A percentile compares a stretch with the other conserved stretches of the same genome.
These are phyloP conservation scores for Tapirus terrestris DNA, from an alignment of 2,113 vertebrate species.

Conservation along the genomic window DNA sequence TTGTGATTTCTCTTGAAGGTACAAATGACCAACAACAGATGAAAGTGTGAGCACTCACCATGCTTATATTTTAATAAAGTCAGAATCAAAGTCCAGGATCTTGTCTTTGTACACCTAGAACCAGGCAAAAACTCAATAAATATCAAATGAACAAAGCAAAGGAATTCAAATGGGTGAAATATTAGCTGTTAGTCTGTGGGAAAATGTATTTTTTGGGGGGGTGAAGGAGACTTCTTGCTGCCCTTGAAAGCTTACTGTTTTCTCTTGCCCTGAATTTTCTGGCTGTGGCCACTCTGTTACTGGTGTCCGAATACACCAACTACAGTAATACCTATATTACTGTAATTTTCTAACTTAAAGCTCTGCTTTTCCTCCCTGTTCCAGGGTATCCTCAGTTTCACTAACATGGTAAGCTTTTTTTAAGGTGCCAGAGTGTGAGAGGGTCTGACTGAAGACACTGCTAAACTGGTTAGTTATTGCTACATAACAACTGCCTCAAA, in stretches of 20 bases:
- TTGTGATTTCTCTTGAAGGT: background rate
- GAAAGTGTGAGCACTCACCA: background rate
- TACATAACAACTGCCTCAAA: background rate
- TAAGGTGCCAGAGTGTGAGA: background rate
- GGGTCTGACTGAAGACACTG: background rate
- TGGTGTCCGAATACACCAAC: background rate
- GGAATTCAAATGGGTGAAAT: background rate
- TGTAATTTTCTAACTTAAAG: background rate
- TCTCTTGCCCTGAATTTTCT: background rate
- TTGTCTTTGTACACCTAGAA: background rate
- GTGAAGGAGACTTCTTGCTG: background rate
- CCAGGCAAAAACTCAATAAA: background rate
- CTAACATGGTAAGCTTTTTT: background rate
- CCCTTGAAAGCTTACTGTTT: background rate
- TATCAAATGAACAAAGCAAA: background rate
- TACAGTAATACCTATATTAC: background rate
- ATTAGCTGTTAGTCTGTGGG: background rate
- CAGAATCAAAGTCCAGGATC: background rate
- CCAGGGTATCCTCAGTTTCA: background rate
- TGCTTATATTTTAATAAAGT: background rate
- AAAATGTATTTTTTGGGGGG: background rate
- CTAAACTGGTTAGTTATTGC: background rate
- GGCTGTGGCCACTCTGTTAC: background rate
- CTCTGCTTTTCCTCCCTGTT: background rate
- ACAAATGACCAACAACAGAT: conserved; percentile 3